Base-by-base conservation (phyloP, 2,888 invertebrate species). In the Caenorhabditis sinica region DNA sequence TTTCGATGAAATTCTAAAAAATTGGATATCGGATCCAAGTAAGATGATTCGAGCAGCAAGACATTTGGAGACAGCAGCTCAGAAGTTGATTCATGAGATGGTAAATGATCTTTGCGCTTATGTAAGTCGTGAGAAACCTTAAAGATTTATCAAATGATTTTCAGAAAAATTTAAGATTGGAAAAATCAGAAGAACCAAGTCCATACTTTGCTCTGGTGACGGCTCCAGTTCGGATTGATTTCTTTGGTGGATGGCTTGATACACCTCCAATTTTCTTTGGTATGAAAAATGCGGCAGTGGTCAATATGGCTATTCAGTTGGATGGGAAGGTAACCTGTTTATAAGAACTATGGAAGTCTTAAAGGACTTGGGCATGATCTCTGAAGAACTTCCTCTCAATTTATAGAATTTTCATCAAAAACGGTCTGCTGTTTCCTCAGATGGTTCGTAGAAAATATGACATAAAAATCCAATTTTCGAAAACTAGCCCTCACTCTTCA, bases 201-300 rank as follows among this genome's bases (percentile, higher is more conserved):
- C 51, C 5, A 1, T n/a, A 20, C 1, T 33, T 36, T 56, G 69
- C 33, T 2, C 3, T 13, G 28, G 72, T 81, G n/a, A 71, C 56
- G n/a, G 69, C 66, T 25, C 83, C 77, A 28, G 75, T 74, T 51
- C 58, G 86, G 40, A 75, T 87, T n/a, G 89, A 89, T 65, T 74
- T 88, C 13, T 89, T 80, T 58, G 94, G 95, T 1, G 95, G 94
- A 0, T 95, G 95, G 95, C 93, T 94, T 2, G 95, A 95, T 91
- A 94, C 94, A 4, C 94, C 95, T 8, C 95, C 94, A 2, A 94
- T 95, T 73, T 94, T 94, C 13, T 94, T 94, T 86, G 94, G 93
- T 81, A 94, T 94, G 20, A 3, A n/a, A 5, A 60, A 79, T 20
- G 93, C 94, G 20, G 93, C 94, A 36, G 94, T 94, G 13, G 93